phyloP scores from a whole-genome alignment of 2,797 vertebrate species.

The Mus spretus region DNA sequence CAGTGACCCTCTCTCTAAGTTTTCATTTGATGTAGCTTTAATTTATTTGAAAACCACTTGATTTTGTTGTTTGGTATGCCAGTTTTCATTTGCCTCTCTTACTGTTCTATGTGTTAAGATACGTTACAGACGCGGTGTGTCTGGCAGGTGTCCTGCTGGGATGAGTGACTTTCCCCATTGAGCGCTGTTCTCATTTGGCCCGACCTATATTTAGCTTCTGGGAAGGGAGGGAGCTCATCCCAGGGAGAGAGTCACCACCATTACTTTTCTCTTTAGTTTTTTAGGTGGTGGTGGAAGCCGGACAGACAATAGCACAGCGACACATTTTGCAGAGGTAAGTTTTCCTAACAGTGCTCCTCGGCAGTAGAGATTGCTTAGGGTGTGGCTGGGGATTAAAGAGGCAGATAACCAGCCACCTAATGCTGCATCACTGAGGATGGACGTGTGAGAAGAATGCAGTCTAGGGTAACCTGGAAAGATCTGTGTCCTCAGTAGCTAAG shows the following conservation, averaged over 20 bases:
- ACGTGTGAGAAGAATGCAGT: slow-evolving; percentile 25
- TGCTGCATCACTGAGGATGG: slow-evolving; percentile 2
- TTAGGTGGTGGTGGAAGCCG: slow-evolving; percentile 92
- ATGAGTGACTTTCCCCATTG: slow-evolving; percentile 77
- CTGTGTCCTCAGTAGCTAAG: slow-evolving; percentile 17
- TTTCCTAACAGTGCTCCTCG: slow-evolving; percentile 10
- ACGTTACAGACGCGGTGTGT: not conserved
- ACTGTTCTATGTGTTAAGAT: not conserved
- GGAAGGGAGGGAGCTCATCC: slow-evolving; percentile 63
- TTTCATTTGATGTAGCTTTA: slow-evolving; percentile 56
- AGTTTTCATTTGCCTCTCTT: not conserved
- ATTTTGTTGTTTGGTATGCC: slow-evolving; percentile 51
- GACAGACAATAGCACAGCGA: slow-evolving; percentile 93
- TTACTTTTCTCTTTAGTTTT: slow-evolving; percentile 90
- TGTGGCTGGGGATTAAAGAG: slow-evolving; percentile 30
- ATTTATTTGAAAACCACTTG: slow-evolving; percentile 37
- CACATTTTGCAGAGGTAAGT: slow-evolving; percentile 96
- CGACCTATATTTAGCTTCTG: slow-evolving; percentile 70
- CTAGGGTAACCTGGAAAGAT: slow-evolving; percentile 8
- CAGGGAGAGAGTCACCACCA: slow-evolving; percentile 69
- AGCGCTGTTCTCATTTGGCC: slow-evolving; percentile 63
- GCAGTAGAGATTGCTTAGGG: slow-evolving; percentile 42
- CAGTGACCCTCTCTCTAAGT: not conserved
- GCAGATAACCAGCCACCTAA: slow-evolving; percentile 25
- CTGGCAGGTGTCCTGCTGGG: slow-evolving; percentile 38